These are phyloP conservation scores for Dryobotodes eremita DNA, from an alignment of 2,888 invertebrate genomes.

Conservation along the genomic window DNA sequence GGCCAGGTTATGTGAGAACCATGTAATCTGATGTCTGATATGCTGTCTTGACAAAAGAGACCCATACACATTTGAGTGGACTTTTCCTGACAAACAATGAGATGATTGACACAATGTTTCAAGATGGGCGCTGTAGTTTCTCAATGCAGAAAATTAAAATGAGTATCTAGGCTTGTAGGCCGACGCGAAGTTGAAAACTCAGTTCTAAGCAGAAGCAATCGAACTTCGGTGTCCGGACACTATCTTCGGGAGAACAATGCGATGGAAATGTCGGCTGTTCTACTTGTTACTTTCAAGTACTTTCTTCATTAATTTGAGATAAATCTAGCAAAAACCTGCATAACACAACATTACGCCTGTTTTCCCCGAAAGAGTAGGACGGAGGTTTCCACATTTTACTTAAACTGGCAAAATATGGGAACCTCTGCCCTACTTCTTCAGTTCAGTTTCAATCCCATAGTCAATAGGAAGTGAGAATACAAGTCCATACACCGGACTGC, in stretches of 20 bases:
- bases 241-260: not conserved
- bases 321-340: not conserved
- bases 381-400: not conserved
- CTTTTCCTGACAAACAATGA: conserved; percentile 11
- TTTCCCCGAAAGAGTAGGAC: not conserved
- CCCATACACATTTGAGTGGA: not conserved
- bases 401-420: not conserved
- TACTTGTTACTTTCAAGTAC: not conserved
- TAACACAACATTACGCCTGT: not conserved
- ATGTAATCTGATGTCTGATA: no score
- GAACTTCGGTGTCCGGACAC: conserved; percentile 22
- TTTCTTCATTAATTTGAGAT: not conserved
- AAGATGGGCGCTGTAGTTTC: conserved; percentile 27
- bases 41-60: not conserved
- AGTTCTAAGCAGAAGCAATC: conserved; percentile 7
- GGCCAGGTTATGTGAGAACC: not conserved
- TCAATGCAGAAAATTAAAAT: conserved; percentile 45
- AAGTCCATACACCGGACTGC: not conserved
- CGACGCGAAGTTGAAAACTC: conserved; percentile 4
- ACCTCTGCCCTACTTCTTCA: not conserved
- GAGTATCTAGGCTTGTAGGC: conserved; percentile 29
- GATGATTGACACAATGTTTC: conserved; percentile 47
- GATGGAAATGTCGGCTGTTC: not conserved
- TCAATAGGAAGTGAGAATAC: not conserved
- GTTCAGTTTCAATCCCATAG: not conserved